These are phyloP conservation scores for Campoletis raptor DNA, from an alignment of 2,888 invertebrate genomes.

Conservation along the genomic window DNA sequence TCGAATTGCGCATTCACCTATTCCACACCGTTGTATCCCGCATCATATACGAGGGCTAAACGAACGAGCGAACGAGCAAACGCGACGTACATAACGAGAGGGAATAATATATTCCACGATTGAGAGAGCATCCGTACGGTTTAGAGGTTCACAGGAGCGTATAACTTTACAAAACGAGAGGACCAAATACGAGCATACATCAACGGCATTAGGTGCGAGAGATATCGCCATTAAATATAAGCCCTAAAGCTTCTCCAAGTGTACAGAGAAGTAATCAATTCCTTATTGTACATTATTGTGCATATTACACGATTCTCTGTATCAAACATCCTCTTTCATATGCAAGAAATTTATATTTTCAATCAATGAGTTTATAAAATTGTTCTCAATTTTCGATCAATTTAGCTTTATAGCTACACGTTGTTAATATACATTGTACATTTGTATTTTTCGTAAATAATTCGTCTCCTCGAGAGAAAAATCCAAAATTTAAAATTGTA, in stretches of 20 bases:
- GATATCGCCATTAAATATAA: slow-evolving; percentile 37
- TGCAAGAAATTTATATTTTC: neutral
- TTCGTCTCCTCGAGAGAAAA: neutral
- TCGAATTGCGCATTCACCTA: slow-evolving; percentile 54
- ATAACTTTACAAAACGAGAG: slow-evolving; percentile 14
- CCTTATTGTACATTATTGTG: slow-evolving; percentile 53
- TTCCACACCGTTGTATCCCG: slow-evolving; percentile 13
- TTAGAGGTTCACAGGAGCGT: slow-evolving; percentile 33
- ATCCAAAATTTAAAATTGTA: neutral
- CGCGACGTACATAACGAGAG: slow-evolving; percentile 39
- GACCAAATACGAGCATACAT: slow-evolving; percentile 3
- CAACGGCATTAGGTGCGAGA: slow-evolving; percentile 35
- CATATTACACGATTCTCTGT: slow-evolving; percentile 15
- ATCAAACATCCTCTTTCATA: neutral
- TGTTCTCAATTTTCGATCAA: neutral
- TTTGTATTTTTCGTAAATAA: too few relatives aligned
- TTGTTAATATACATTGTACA: neutral
- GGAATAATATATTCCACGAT: slow-evolving; percentile 51
- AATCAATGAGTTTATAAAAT: neutral
- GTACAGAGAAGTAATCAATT: slow-evolving; percentile 56
- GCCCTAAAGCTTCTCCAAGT: slow-evolving; percentile 36
- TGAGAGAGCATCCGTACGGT: slow-evolving; percentile 26
- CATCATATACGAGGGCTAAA: neutral
- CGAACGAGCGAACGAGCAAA: slow-evolving; percentile 40
- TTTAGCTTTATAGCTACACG: neutral